Conservation (phyloP, 2,797 vertebrate species). For the Siniperca scherzeri region DNA sequence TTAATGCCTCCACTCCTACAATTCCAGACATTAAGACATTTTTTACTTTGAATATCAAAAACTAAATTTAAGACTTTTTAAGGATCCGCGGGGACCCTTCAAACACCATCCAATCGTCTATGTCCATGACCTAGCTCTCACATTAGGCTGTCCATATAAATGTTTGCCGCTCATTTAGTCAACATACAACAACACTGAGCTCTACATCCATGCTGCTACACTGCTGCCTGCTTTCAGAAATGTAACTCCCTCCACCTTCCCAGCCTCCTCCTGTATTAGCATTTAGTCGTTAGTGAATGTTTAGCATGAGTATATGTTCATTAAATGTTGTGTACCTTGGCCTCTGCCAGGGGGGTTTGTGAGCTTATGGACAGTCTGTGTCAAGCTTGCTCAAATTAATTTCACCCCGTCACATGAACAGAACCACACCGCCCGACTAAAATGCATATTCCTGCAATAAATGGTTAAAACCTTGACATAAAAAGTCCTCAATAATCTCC, state of each 20-base stretch:
- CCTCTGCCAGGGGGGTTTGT: background rate
- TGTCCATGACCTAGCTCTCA: background rate
- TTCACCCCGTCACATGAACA: background rate
- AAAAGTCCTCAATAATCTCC: background rate
- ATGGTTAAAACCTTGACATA: background rate
- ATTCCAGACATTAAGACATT: too few relatives aligned
- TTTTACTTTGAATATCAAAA: too few relatives aligned
- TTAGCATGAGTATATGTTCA: background rate
- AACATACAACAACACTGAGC: background rate
- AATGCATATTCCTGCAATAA: background rate
- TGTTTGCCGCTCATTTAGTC: background rate
- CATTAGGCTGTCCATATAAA: background rate
- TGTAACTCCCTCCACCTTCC: background rate
- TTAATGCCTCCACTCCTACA: too few relatives aligned
- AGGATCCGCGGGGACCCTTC: too few relatives aligned
- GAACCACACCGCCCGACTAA: background rate
- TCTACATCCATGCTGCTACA: background rate
- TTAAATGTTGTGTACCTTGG: background rate
- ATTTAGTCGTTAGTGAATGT: background rate
- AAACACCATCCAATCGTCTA: background rate
- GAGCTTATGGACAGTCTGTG: background rate
- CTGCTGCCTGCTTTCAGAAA: background rate
- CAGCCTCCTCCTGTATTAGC: background rate
- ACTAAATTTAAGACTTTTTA: too few relatives aligned
- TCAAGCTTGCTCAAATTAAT: background rate